Percentiles rank a stretch among this genome's conserved stretches.
Evolutionary conservation across 2,797 vertebrate genomes (phyloP).

Genomic region (Chaenodraco wilsoni): DNA sequence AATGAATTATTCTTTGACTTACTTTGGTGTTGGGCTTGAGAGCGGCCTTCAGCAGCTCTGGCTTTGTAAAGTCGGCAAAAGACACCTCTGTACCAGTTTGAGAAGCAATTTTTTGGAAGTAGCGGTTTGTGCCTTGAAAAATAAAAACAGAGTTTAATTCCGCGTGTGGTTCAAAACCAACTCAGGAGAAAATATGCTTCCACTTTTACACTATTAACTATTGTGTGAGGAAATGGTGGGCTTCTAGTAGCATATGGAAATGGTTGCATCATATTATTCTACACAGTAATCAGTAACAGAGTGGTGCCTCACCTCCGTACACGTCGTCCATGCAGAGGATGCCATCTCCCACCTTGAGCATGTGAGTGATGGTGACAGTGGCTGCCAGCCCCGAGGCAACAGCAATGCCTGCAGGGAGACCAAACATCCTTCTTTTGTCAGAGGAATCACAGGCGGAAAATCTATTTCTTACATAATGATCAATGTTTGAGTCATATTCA

Average conservation of each 20-base stretch:
- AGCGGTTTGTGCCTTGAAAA: conserved; percentile 91
- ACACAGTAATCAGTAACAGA: neutral
- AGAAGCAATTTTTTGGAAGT: conserved; percentile 85
- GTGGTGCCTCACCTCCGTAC: conserved; percentile 87
- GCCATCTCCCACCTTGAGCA: conserved; percentile 90
- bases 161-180: neutral
- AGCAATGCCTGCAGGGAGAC: conserved; percentile 84
- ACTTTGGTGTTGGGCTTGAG: conserved; percentile 95
- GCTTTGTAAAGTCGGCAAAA: conserved; percentile 89
- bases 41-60: conserved; percentile 84
- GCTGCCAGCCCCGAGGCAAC: conserved; percentile 92
- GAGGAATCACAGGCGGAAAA: neutral
- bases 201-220: neutral
- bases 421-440: neutral
- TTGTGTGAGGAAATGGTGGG: neutral
- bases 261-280: neutral
- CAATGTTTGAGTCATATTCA: neutral
- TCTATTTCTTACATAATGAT: neutral
- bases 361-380: conserved; percentile 88
- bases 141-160: neutral
- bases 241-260: neutral
- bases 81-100: conserved; percentile 84
- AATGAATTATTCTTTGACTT: conserved; percentile 21
- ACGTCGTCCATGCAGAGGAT: conserved; percentile 93
- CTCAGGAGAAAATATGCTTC: neutral